Conservation (phyloP, 2,797 vertebrate species). For the Siniperca undulata region DNA sequence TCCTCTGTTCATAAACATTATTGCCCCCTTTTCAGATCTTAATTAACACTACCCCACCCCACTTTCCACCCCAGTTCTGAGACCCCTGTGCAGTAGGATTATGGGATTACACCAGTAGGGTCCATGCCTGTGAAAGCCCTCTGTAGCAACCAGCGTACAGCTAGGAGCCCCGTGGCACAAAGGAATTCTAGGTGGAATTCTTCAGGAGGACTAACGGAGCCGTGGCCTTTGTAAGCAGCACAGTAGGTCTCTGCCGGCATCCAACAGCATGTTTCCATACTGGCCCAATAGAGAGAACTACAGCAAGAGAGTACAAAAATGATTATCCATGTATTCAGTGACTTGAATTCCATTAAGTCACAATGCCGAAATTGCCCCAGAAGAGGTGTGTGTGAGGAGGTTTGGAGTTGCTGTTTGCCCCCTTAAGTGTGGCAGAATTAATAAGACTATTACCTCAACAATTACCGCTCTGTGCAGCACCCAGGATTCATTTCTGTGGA, state of each 20-base stretch:
- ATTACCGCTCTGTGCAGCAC: slow-evolving; percentile 90
- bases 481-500: slow-evolving; percentile 86
- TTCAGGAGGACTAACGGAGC: slow-evolving; percentile 91
- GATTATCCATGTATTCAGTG: slow-evolving; percentile 91
- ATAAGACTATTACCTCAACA: slow-evolving; percentile 95
- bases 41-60: slow-evolving; percentile 95
- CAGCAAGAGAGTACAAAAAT: slow-evolving; percentile 82
- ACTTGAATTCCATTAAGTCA: slow-evolving; percentile 90
- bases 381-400: slow-evolving; percentile 72
- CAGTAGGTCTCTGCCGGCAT: slow-evolving; percentile 87
- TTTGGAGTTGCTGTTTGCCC: slow-evolving; percentile 89
- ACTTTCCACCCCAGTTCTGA: slow-evolving; percentile 91
- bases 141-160: slow-evolving; percentile 90
- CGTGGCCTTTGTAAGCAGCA: slow-evolving; percentile 91
- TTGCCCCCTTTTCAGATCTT: slow-evolving; percentile 85
- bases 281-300: slow-evolving; percentile 49
- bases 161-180: slow-evolving; percentile 91
- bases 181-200: slow-evolving; percentile 89
- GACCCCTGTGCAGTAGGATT: slow-evolving; percentile 95
- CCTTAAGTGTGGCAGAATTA: slow-evolving; percentile 93
- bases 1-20: slow-evolving; percentile 72
- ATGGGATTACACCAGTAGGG: slow-evolving; percentile 97
- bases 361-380: slow-evolving; percentile 89
- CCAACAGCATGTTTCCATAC: slow-evolving; percentile 85
- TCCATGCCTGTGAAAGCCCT: slow-evolving; percentile 93